phyloP scores from a whole-genome alignment of 2,888 invertebrate genomes.

The Timema cristinae region DNA sequence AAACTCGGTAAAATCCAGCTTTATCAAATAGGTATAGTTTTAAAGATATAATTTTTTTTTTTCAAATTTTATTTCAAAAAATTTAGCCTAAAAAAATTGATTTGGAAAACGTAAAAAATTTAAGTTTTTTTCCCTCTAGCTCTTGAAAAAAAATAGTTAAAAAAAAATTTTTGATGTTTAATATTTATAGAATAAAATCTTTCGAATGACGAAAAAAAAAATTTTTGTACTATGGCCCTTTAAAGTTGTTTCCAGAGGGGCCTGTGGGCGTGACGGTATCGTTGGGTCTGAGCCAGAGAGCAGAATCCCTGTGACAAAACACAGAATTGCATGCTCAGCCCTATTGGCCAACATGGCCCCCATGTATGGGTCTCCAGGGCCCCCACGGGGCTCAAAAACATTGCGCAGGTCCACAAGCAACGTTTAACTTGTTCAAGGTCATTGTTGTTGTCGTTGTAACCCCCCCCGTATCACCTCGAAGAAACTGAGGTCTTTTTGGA shows the following conservation, averaged over 20 bases:
- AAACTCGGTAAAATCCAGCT: too few relatives aligned
- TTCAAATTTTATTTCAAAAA: too few relatives aligned
- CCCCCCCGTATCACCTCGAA: background rate
- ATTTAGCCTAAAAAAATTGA: too few relatives aligned
- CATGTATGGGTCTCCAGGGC: constrained; percentile 97
- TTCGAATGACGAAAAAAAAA: too few relatives aligned
- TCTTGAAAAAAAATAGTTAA: too few relatives aligned
- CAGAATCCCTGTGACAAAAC: constrained; percentile 97
- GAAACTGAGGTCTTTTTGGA: too few relatives aligned
- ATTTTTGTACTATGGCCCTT: background rate
- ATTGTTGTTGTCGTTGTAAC: constrained; percentile 10
- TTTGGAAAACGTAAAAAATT: too few relatives aligned
- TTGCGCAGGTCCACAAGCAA: constrained; percentile 88
- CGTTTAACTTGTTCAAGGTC: constrained; percentile 69
- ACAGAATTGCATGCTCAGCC: constrained; percentile 98
- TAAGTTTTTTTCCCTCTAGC: too few relatives aligned
- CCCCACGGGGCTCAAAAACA: constrained; percentile 86
- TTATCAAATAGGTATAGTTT: too few relatives aligned
- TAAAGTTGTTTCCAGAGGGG: constrained; percentile 55
- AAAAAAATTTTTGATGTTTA: too few relatives aligned
- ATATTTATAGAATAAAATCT: too few relatives aligned
- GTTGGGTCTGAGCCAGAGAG: constrained; percentile 91
- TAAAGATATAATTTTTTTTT: too few relatives aligned
- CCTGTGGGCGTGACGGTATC: constrained; percentile 77
- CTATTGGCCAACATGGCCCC: constrained; percentile 97